Conservation (phyloP, 1,140 invertebrate genomes). For the Coptotermes formosanus region DNA sequence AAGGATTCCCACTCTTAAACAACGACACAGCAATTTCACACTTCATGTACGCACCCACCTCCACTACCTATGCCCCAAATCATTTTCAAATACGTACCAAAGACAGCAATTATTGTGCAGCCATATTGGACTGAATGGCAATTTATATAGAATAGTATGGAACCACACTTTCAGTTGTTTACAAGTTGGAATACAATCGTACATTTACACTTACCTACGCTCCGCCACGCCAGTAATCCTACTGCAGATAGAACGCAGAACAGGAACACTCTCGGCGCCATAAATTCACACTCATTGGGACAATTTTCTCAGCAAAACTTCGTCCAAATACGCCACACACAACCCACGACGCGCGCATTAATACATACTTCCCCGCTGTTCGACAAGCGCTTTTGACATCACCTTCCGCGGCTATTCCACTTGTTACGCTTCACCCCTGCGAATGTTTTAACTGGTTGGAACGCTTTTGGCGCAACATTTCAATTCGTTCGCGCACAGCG, state of each 20-base stretch:
- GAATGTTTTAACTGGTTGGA: background rate
- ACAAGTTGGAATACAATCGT: background rate
- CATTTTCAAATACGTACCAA: background rate
- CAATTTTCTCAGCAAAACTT: constrained; percentile 39
- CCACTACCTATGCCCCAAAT: background rate
- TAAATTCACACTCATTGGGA: constrained; percentile 44
- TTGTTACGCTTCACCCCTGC: constrained; percentile 13
- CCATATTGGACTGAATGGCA: constrained; percentile 26
- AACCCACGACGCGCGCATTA: constrained; percentile 35
- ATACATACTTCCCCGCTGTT: constrained; percentile 33
- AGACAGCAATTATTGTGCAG: constrained; percentile 10
- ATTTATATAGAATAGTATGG: constrained; percentile 24
- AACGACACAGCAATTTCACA: background rate
- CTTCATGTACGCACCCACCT: background rate
- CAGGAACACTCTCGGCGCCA: constrained; percentile 43
- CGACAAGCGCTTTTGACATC: constrained; percentile 20
- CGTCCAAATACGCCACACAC: constrained; percentile 38
- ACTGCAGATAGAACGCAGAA: constrained; percentile 42
- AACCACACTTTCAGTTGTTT: constrained; percentile 25
- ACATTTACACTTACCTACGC: constrained; percentile 38
- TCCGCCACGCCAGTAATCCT: constrained; percentile 39
- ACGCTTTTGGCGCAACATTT: constrained; percentile 5
- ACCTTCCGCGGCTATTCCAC: constrained; percentile 31
- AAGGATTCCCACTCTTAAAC: background rate
- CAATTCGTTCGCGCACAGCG: background rate